phyloP scores from a whole-genome alignment of 2,113 vertebrate genomes.

The Mormoops blainvillei region DNA sequence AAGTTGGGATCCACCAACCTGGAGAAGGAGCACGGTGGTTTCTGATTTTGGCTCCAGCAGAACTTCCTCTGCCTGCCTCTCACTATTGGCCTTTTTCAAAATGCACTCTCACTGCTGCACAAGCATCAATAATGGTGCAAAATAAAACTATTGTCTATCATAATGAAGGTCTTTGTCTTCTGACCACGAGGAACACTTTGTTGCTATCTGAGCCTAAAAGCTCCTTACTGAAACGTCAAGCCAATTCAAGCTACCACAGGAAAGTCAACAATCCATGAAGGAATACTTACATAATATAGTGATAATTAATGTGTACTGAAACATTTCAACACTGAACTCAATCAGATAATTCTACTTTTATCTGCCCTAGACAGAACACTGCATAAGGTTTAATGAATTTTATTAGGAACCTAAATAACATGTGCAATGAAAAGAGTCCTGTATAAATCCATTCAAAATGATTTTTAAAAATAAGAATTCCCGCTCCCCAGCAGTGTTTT shows the following conservation, averaged over 20 bases:
- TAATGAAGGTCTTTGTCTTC: constrained; percentile 73
- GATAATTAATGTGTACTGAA: background rate
- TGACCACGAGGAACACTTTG: constrained; percentile 60
- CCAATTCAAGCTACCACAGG: background rate
- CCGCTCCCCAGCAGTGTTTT: background rate
- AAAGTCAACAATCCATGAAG: background rate
- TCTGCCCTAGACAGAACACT: background rate
- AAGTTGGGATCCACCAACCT: background rate
- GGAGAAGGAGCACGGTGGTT: background rate
- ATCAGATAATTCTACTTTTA: background rate
- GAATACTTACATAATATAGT: background rate
- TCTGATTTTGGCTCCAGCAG: constrained; percentile 8
- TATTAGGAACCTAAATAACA: background rate
- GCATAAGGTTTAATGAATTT: background rate
- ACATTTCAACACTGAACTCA: background rate
- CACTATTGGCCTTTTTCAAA: background rate
- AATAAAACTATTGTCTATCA: constrained; percentile 62
- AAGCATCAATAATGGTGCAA: constrained; percentile 40
- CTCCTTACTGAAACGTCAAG: background rate
- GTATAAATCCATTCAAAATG: background rate
- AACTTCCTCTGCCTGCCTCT: constrained; percentile 22
- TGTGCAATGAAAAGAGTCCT: background rate
- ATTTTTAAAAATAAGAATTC: background rate
- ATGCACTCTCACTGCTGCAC: background rate
- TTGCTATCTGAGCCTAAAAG: constrained; percentile 4